Base-by-base conservation (phyloP, 2,113 vertebrate species). In the Paedocypris sp. region DNA sequence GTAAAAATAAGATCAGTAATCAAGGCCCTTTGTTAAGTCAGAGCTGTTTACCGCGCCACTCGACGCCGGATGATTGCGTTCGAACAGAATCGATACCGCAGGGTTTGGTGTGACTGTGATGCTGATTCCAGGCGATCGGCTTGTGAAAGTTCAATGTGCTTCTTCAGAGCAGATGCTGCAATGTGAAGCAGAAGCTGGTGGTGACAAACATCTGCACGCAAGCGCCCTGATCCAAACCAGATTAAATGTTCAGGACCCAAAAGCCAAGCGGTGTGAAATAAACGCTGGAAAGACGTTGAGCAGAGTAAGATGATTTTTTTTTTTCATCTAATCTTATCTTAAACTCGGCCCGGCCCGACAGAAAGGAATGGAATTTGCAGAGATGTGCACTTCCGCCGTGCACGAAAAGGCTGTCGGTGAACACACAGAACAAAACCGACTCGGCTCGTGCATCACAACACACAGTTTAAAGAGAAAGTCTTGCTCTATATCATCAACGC, bases 311-410 rank as follows among this genome's bases (percentile, higher is more conserved):
- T 32, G 35, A 66, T 57, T 72, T 60, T 72, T 60, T 25, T 61
- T 43, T 51, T 15, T 18, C 31, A 59, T 42, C 43, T 64, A 63
- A 72, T 77, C 68, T 77, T 57, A 62, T 60, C 60, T 60, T 51
- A 45, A 39, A 41, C 60, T 35, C 29, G 2, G 19, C 49, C 10
- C 31, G 20, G 22, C 19, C 28, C 26, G 16, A 31, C 19, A 15
- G 39, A 58, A 67, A 71, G 83, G 81, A 79, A 84, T 79, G 79
- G 82, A 79, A 66, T 16, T 11, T 52, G 68, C 73, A 69, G 72
- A 80, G 71, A 76, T 80, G 69, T 78, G 74, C 16, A 75, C 72
- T 85, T 86, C 83, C 84, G n/a, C n/a, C 83, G 83, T 85, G 81
- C 71, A 80, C 68, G 47, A 36, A 23, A 43, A 12, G 1, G 35